These are phyloP conservation scores for Harpalus rufipes DNA, from an alignment of 2,888 invertebrate species.

Conservation along the genomic window DNA sequence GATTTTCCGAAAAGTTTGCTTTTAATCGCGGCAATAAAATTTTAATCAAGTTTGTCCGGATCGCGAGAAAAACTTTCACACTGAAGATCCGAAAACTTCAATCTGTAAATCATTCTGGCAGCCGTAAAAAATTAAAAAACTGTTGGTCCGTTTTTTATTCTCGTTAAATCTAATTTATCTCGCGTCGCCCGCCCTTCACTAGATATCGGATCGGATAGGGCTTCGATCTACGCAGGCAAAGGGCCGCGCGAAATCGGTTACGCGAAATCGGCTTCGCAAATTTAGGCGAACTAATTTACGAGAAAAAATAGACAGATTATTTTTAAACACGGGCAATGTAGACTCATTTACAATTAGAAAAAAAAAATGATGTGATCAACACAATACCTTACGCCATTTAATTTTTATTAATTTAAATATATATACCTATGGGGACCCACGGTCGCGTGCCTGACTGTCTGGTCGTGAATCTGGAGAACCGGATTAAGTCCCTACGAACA, in stretches of 20 bases:
- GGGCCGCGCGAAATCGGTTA: conserved; percentile 1
- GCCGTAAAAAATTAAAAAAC: conserved; percentile 57
- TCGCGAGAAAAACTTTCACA: conserved; percentile 52
- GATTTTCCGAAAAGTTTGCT: conserved; percentile 18
- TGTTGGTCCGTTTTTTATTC: conserved; percentile 52
- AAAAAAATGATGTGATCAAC: too few relatives aligned
- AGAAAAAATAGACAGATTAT: not conserved
- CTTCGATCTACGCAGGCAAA: not conserved
- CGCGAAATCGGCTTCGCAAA: conserved; percentile 7
- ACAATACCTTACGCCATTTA: too few relatives aligned
- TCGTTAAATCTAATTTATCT: conserved; percentile 62
- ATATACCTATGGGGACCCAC: too few relatives aligned
- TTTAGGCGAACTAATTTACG: not conserved
- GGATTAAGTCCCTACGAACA: too few relatives aligned
- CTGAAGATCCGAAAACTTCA: conserved; percentile 55
- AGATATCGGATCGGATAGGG: not conserved
- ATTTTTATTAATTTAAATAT: too few relatives aligned
- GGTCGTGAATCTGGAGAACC: too few relatives aligned
- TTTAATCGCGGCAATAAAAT: conserved; percentile 61
- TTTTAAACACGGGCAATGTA: too few relatives aligned
- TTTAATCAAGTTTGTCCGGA: conserved; percentile 58
- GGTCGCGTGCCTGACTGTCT: too few relatives aligned
- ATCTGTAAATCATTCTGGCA: conserved; percentile 58
- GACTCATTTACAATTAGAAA: too few relatives aligned
- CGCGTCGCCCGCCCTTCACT: conserved; percentile 3